Conservation (phyloP, 2,797 vertebrate genomes). For the Lophius americanus region DNA sequence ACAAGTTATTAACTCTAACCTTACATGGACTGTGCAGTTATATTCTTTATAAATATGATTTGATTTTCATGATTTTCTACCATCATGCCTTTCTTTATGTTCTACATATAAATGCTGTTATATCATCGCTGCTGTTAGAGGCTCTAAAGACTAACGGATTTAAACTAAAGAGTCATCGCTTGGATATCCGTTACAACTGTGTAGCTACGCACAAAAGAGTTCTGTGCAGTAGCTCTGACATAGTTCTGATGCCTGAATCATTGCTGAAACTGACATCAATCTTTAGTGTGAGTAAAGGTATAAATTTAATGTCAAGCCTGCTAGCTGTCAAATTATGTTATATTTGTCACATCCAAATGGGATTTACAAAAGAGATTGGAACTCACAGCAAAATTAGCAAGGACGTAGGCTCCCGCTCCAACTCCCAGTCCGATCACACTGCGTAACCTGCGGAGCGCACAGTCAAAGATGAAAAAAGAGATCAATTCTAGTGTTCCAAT, state of each 20-base stretch:
- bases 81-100: background rate
- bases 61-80: background rate
- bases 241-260: too few relatives aligned
- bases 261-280: too few relatives aligned
- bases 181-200: too few relatives aligned
- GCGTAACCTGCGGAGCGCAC: conserved; percentile 80
- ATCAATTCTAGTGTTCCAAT: background rate
- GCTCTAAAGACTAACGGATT: too few relatives aligned
- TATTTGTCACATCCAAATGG: conserved; percentile 1
- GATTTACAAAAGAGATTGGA: conserved; percentile 9
- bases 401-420: conserved; percentile 92
- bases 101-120: too few relatives aligned
- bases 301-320: too few relatives aligned
- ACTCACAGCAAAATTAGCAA: conserved; percentile 94
- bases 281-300: too few relatives aligned
- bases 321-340: background rate
- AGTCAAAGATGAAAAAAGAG: conserved; percentile 14
- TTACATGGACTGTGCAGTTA: background rate
- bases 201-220: too few relatives aligned
- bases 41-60: background rate
- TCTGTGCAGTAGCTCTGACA: too few relatives aligned
- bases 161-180: too few relatives aligned
- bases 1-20: background rate
- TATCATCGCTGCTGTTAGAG: too few relatives aligned
- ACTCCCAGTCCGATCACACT: conserved; percentile 93